Evolutionary conservation across 2,113 vertebrate genomes (phyloP), one percentile per base, ranked within the genome.

Genomic region (Alosa alosa): DNA sequence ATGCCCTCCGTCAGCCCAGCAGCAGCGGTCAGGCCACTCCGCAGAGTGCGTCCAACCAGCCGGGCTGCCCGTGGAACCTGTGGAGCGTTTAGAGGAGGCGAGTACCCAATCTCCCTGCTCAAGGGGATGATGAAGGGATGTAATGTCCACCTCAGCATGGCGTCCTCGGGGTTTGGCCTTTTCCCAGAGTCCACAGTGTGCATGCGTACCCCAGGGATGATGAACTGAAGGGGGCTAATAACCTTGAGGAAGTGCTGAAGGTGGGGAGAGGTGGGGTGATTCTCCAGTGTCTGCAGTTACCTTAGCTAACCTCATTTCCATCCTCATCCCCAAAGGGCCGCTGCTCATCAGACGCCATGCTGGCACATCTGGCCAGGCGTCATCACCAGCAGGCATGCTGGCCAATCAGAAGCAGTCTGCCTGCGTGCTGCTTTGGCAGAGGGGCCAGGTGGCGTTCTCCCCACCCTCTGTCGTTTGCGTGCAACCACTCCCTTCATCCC

Each of bases 371-470:
- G n/a, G n/a, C n/a, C n/a, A n/a, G 15, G 18, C 52, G 52, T 55
- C 64, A 68, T 68, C 60, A 25, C n/a, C 8, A 31, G n/a, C 64
- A 36, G 64, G 13, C 64, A 3, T 7, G n/a, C 25, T 72, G 64
- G 25, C 64, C 64, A 72, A 72, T 72, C 64, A 72, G 36, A 36
- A 72, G 25, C n/a, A 72, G 64, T 72, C 64, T 72, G 64, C 7
- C 6, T 2, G 25, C n/a, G 57, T 85, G 50, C 36, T 31, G 72
- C 89, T 92, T 89, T 87, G 87, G 90, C 85, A 86, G 84, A 39
- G 15, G 85, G 88, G 86, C 89, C 94, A 93, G 92, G 91, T 94
- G 93, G 88, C 87, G 75, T 31, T 31, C n/a, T 72, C 64, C 31
- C 64, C 25, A 72, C 13, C 64, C 20, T 13, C 64, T 22, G 60